Conservation (phyloP, 2,113 vertebrate species). For the Calidris pugnax region DNA sequence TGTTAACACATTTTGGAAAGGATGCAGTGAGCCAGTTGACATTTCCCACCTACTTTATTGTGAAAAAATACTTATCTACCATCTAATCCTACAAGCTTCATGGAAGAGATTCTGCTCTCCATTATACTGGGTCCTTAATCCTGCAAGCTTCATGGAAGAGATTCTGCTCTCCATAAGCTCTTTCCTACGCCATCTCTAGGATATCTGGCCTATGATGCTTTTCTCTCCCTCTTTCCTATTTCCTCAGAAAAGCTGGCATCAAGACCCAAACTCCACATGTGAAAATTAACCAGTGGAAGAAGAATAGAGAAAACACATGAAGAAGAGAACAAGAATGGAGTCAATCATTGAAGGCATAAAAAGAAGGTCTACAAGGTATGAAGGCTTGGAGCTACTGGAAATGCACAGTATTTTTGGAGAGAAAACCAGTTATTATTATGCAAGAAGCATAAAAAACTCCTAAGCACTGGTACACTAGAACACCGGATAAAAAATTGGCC, state of each 20-base stretch:
- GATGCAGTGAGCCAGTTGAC: neutral
- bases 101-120: neutral
- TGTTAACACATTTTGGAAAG: neutral
- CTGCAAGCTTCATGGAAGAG: neutral
- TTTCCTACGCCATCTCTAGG: neutral
- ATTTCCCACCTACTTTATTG: neutral
- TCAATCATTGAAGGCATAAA: neutral
- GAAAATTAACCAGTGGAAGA: neutral
- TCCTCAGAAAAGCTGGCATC: neutral
- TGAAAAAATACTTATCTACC: neutral
- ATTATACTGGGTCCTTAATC: neutral
- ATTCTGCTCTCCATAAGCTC: neutral
- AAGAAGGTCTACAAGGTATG: neutral
- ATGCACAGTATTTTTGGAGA: neutral
- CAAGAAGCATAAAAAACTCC: neutral
- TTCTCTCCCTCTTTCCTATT: neutral
- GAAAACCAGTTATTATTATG: neutral
- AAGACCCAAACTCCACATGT: neutral
- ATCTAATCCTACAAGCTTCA: neutral
- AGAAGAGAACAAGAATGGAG: neutral
- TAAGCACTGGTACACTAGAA: neutral
- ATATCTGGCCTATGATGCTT: neutral
- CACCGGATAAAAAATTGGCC: neutral
- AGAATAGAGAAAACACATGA: neutral
- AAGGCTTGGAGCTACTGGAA: neutral